Evolutionary conservation across 1,140 invertebrate genomes (phyloP).

Genomic region (Tetragonula clypearis): DNA sequence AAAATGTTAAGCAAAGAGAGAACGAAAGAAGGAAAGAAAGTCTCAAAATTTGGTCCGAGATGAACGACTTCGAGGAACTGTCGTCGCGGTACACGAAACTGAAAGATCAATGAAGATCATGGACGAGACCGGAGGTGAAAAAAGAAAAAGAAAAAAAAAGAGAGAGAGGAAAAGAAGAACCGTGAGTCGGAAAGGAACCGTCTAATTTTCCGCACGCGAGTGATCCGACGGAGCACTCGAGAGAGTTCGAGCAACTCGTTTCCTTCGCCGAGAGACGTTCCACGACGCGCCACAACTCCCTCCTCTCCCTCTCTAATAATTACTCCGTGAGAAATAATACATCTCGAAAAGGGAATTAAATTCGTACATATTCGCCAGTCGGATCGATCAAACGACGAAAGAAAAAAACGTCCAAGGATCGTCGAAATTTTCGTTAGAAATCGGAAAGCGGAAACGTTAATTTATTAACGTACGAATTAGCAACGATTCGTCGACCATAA

Average conservation of each 20-base stretch:
- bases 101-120: constrained; percentile 60
- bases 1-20: neutral
- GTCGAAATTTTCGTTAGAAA: neutral
- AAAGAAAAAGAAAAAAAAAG: neutral
- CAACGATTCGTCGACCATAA: constrained; percentile 15
- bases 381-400: too few relatives aligned
- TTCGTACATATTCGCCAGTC: neutral
- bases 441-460: neutral
- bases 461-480: constrained; percentile 24
- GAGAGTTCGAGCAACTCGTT: constrained; percentile 10
- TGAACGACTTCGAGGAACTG: constrained; percentile 56
- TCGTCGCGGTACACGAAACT: constrained; percentile 41
- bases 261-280: constrained; percentile 18
- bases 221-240: constrained; percentile 61
- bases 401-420: neutral
- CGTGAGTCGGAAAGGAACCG: constrained; percentile 50
- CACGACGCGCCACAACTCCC: neutral
- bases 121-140: neutral
- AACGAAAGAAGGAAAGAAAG: neutral
- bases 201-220: constrained; percentile 69
- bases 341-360: constrained; percentile 4
- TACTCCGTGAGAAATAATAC: constrained; percentile 4
- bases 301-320: constrained; percentile 23
- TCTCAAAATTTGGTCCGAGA: neutral
- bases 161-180: constrained; percentile 5